These are phyloP conservation scores for Aphelenchoides besseyi DNA, from an alignment of 1,140 invertebrate genomes.

Conservation along the genomic window DNA sequence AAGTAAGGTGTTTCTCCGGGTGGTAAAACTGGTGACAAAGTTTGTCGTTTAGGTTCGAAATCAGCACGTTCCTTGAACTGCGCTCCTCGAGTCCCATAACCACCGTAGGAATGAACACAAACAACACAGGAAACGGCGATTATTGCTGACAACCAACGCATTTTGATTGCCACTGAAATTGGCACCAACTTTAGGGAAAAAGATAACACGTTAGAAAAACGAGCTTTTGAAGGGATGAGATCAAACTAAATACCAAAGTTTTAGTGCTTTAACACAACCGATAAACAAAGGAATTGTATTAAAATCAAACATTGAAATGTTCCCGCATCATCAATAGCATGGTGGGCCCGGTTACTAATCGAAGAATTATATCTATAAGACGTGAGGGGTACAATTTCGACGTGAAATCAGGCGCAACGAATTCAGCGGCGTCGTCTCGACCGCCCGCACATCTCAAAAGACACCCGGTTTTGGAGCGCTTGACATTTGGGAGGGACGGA, in stretches of 20 bases:
- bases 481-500: too few relatives aligned
- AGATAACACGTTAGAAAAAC: background rate
- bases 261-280: background rate
- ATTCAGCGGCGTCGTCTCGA: too few relatives aligned
- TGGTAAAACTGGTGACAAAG: conserved; percentile 10
- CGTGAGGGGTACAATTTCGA: too few relatives aligned
- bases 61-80: background rate
- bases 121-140: background rate
- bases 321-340: background rate
- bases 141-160: background rate
- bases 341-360: too few relatives aligned
- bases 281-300: background rate
- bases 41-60: conserved; percentile 10
- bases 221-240: background rate
- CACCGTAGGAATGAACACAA: conserved; percentile 8
- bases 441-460: too few relatives aligned
- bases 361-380: too few relatives aligned
- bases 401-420: too few relatives aligned
- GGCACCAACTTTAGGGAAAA: background rate
- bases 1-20: background rate
- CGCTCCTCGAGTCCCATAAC: conserved; percentile 10
- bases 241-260: background rate
- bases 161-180: background rate
- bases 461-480: too few relatives aligned
- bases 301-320: background rate